These are phyloP conservation scores for Phortica magna DNA, from an alignment of 2,888 invertebrate genomes.

Conservation along the genomic window DNA sequence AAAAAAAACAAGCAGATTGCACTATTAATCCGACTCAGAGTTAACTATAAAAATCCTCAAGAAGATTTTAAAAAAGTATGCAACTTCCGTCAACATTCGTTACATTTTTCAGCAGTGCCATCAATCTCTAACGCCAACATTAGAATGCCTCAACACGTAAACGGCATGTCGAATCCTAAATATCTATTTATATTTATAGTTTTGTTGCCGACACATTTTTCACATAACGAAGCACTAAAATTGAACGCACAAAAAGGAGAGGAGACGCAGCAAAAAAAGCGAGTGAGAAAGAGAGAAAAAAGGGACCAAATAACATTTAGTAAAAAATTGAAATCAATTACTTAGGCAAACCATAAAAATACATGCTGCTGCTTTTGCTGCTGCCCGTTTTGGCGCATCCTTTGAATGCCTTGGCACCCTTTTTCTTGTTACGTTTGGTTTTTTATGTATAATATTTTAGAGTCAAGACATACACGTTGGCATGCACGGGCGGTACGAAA, in stretches of 20 bases:
- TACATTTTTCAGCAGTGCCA: not conserved
- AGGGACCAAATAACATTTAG: constrained; percentile 34
- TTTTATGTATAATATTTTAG: not conserved
- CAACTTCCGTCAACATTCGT: not conserved
- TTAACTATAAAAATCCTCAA: not conserved
- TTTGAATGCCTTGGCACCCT: constrained; percentile 11
- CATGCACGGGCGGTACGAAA: not conserved
- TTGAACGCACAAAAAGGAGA: not conserved
- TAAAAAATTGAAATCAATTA: constrained; percentile 35
- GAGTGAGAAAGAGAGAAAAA: not conserved
- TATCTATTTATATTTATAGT: constrained; percentile 34
- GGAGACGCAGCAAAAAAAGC: too few relatives aligned
- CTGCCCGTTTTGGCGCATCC: constrained; percentile 5
- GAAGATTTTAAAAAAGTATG: not conserved
- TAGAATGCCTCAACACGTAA: constrained; percentile 28
- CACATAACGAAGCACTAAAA: constrained; percentile 22
- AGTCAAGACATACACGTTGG: constrained; percentile 4
- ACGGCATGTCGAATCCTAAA: constrained; percentile 14
- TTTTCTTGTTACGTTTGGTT: not conserved
- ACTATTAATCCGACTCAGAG: too few relatives aligned
- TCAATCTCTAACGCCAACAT: constrained; percentile 29
- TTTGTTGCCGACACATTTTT: constrained; percentile 22
- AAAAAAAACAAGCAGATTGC: too few relatives aligned
- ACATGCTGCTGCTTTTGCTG: not conserved
- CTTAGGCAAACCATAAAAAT: constrained; percentile 35